Evolutionary conservation across 2,113 vertebrate species (phyloP), one percentile per base, ranked within the genome.

Genomic region (Ceuthmochares aereus): DNA sequence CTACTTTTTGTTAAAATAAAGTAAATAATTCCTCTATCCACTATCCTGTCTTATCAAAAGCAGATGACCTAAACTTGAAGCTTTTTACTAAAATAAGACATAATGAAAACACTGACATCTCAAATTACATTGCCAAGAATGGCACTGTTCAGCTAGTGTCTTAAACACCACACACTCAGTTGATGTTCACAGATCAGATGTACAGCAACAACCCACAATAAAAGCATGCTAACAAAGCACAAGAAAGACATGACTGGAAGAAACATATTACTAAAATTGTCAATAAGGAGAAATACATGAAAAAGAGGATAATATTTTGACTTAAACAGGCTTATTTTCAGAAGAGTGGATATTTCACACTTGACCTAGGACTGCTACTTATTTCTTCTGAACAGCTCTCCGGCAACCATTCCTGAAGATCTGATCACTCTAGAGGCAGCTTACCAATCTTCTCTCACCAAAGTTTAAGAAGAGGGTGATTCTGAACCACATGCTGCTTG

Each of bases 21-120:
- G 34, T 20, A 92, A 87, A 77, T 63, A 26, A 43, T 63, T 93
- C 9, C 14, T 94, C 23, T 56, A 92, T 29, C 23, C 92, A 62
- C 81, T 90, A 54, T 89, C 7, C 43, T 30, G 58, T 87, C 67
- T 87, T 89, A 17, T 70, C 26, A 84, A 80, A 97, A 94, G 52
- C 34, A 51, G 55, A 88, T 19, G 4, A 59, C 18, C 16, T 55
- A 78, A 88, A 93, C 79, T 76, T 79, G 58, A 80, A 96, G 55
- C 27, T 29, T 13, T 66, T 97, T 93, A 73, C 72, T 94, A 52
- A 96, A 97, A 43, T 76, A 20, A 60, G 66, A 36, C 20, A n/a
- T 36, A 92, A 77, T 26, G 32, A 56, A 96, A 96, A 94, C 49
- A 74, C 2, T 47, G 26, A 86, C 22, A 77, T 32, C 34, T 91